Conservation (phyloP, 2,113 vertebrate genomes). For the Elaphurus davidianus region DNA sequence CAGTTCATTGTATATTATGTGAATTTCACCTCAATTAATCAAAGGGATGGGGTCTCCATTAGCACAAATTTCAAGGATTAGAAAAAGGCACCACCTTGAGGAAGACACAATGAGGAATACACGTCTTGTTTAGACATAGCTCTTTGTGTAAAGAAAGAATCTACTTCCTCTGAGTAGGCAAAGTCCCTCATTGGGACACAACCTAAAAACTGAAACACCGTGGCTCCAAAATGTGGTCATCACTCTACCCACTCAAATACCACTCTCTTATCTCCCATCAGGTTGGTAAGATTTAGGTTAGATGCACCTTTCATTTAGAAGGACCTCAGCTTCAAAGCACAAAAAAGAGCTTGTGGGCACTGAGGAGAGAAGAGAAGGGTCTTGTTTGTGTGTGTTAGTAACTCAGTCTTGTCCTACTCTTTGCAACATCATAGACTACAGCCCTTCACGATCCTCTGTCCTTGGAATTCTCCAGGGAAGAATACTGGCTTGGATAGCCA, state of each 20-base stretch:
- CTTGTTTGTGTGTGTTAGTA: background rate
- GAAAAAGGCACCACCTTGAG: background rate
- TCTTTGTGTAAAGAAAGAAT: background rate
- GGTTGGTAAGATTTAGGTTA: background rate
- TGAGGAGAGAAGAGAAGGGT: background rate
- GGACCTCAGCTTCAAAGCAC: background rate
- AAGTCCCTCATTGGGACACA: background rate
- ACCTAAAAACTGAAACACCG: background rate
- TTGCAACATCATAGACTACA: background rate
- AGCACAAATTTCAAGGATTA: background rate
- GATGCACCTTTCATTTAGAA: background rate
- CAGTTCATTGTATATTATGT: background rate
- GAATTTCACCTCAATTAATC: background rate
- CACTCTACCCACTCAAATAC: background rate
- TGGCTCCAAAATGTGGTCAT: background rate
- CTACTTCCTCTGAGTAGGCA: background rate
- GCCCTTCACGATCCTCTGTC: background rate
- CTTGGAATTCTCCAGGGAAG: background rate
- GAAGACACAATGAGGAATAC: background rate
- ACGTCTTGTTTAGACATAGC: background rate
- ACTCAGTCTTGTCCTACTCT: background rate
- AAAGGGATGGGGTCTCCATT: background rate
- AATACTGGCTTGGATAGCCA: background rate
- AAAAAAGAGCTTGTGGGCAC: background rate
- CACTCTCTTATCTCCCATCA: background rate